Conservation (phyloP, 2,888 invertebrate species). For the Sepioteuthis lessoniana region DNA sequence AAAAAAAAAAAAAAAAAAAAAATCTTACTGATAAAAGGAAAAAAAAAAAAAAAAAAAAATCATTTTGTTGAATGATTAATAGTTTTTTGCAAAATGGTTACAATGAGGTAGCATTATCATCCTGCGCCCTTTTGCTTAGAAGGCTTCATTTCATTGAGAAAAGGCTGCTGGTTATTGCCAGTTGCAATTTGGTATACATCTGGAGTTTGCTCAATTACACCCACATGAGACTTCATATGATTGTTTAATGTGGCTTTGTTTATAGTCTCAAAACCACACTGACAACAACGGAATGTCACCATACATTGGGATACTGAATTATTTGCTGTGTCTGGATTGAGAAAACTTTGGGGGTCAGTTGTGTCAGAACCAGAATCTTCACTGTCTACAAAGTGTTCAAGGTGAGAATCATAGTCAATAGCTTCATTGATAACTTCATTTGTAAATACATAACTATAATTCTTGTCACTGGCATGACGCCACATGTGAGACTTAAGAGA, state of each 20-base stretch:
- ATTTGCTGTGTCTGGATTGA: slow-evolving; percentile 47
- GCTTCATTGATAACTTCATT: slow-evolving; percentile 74
- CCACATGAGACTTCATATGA: slow-evolving; percentile 72
- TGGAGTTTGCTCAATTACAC: slow-evolving; percentile 70
- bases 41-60: no score
- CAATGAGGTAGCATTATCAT: no score
- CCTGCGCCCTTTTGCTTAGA: no score
- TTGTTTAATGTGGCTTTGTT: slow-evolving; percentile 70
- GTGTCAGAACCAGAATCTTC: slow-evolving; percentile 57
- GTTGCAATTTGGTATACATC: slow-evolving; percentile 55
- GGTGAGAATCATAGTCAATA: slow-evolving; percentile 69
- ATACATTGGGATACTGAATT: slow-evolving; percentile 60
- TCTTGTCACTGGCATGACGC: slow-evolving; percentile 73
- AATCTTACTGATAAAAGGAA: no score
- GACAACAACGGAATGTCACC: slow-evolving; percentile 73
- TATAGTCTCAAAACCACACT: slow-evolving; percentile 74
- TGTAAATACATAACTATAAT: slow-evolving; percentile 73
- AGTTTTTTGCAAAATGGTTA: no score
- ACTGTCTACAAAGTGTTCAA: slow-evolving; percentile 59
- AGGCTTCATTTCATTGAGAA: no score
- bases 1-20: no score
- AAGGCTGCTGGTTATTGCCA: no score
- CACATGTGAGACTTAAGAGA: slow-evolving; percentile 75
- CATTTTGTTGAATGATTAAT: no score
- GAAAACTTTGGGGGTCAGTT: not conserved